These are phyloP conservation scores for Ceratina calcarata DNA, from an alignment of 1,140 invertebrate species.

Conservation along the genomic window DNA sequence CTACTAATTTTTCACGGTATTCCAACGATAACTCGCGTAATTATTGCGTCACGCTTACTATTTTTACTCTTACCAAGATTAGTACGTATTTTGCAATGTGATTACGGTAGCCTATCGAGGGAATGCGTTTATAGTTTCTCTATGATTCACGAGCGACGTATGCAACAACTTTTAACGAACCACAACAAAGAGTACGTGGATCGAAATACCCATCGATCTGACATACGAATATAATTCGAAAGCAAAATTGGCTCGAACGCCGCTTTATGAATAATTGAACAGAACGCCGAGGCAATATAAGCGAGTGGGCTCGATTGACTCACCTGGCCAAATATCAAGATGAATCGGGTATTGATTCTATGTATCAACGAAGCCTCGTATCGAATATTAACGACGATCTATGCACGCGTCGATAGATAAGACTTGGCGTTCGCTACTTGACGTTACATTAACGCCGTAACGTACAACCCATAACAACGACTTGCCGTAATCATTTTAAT, in stretches of 20 bases:
- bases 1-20: too few relatives aligned
- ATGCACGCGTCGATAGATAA: conserved; percentile 12
- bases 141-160: neutral
- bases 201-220: too few relatives aligned
- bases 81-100: neutral
- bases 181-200: neutral
- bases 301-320: conserved; percentile 12
- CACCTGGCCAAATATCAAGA: conserved; percentile 42
- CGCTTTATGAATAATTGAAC: conserved; percentile 29
- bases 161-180: neutral
- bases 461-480: neutral
- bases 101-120: neutral
- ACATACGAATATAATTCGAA: conserved; percentile 13
- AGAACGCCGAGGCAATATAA: neutral
- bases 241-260: conserved; percentile 18
- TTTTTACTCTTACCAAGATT: conserved; percentile 9
- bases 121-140: neutral
- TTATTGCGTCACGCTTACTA: neutral
- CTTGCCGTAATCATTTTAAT: neutral
- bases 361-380: neutral
- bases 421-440: neutral
- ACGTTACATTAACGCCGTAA: neutral
- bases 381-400: conserved; percentile 20
- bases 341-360: conserved; percentile 28
- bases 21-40: neutral